Percentiles rank a stretch among this genome's conserved stretches.
These are phyloP conservation scores for Apis laboriosa DNA, from an alignment of 1,140 invertebrate genomes.

Conservation along the genomic window DNA sequence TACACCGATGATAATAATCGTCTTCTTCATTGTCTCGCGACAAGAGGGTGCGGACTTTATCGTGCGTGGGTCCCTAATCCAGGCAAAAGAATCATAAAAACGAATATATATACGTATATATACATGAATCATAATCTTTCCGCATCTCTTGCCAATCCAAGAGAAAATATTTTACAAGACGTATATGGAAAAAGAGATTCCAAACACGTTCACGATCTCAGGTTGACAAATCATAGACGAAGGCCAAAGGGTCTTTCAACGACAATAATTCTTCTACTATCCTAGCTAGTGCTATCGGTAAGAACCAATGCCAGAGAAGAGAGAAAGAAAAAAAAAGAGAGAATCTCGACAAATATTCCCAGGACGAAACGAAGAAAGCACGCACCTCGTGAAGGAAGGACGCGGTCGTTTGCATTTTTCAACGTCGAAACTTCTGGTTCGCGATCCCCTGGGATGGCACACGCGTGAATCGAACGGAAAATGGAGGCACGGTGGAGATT, in stretches of 20 bases:
- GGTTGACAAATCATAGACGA: constrained; percentile 49
- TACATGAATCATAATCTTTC: background rate
- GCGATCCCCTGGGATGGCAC: constrained; percentile 34
- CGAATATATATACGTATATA: background rate
- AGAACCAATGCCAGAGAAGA: constrained; percentile 23
- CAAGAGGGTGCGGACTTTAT: background rate
- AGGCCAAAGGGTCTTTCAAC: constrained; percentile 23
- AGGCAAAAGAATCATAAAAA: background rate
- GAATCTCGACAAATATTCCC: constrained; percentile 49
- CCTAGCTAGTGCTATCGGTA: constrained; percentile 8
- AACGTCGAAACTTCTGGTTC: constrained; percentile 60
- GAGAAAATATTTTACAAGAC: background rate
- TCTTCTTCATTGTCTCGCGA: constrained; percentile 16
- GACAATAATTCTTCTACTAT: constrained; percentile 40
- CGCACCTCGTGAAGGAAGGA: constrained; percentile 31
- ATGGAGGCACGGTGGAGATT: constrained; percentile 34
- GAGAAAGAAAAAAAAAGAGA: constrained; percentile 23
- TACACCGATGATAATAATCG: constrained; percentile 52
- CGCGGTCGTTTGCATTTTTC: constrained; percentile 53
- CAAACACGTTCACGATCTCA: background rate
- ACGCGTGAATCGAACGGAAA: constrained; percentile 56
- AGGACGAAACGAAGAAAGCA: background rate
- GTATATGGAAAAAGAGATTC: background rate
- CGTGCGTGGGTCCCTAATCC: background rate
- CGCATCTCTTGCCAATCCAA: too few relatives aligned